Evolutionary conservation across 2,113 vertebrate genomes (phyloP).

Genomic region (Paramormyrops kingsleyae): DNA sequence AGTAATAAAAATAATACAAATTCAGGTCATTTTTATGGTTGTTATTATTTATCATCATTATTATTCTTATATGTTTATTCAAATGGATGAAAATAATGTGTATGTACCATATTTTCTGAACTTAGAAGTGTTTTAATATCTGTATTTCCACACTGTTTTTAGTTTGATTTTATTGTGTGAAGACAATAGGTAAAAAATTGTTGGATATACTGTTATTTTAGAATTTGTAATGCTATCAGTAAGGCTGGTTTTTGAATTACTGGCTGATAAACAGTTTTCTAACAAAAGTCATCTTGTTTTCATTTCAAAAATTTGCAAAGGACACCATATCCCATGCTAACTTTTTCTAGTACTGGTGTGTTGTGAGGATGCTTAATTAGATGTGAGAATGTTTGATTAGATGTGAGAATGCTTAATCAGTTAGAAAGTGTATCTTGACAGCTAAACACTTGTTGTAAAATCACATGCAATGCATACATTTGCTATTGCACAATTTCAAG

Average conservation of each 20-base stretch:
- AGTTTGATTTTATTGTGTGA: conserved; percentile 43
- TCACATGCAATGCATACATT: background rate
- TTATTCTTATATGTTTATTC: conserved; percentile 54
- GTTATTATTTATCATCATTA: background rate
- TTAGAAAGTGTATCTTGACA: background rate
- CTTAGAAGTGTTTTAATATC: conserved; percentile 53
- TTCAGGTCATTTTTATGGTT: conserved; percentile 55
- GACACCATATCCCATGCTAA: background rate
- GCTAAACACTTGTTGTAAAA: background rate
- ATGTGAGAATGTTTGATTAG: background rate
- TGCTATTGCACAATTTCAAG: background rate
- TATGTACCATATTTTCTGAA: conserved; percentile 61
- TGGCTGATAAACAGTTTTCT: background rate
- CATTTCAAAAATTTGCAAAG: background rate
- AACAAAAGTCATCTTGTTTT: background rate
- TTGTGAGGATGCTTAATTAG: background rate
- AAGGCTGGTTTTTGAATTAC: background rate
- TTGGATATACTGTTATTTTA: background rate
- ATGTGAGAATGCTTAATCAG: background rate
- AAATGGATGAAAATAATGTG: conserved; percentile 42
- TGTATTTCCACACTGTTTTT: conserved; percentile 53
- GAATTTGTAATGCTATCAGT: background rate
- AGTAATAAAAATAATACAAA: background rate
- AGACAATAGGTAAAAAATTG: conserved; percentile 29
- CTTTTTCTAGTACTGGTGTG: background rate